Percentiles rank a stretch among this genome's conserved stretches.
These are phyloP conservation scores for Carassius gibelio DNA, from an alignment of 2,113 vertebrate species.

Conservation along the genomic window DNA sequence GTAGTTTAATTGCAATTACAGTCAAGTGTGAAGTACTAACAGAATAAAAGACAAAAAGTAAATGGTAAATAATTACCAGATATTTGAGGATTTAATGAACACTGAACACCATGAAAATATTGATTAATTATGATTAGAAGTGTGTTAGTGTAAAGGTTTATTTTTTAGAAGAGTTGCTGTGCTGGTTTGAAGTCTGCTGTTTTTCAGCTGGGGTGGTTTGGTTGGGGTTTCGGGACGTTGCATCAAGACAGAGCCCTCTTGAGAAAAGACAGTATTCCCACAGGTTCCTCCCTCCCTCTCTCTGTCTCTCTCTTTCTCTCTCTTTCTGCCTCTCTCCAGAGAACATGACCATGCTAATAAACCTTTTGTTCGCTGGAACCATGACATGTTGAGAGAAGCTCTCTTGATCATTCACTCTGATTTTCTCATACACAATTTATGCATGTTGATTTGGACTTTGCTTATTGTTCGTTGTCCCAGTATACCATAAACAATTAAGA, in stretches of 20 bases:
- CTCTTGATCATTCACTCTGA: background rate
- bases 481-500: slow-evolving; percentile 4
- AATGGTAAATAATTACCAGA: background rate
- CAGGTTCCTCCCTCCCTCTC: slow-evolving; percentile 47
- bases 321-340: slow-evolving; percentile 50
- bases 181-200: background rate
- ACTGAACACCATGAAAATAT: slow-evolving; percentile 8
- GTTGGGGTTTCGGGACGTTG: slow-evolving; percentile 1
- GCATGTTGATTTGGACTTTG: slow-evolving; percentile 27
- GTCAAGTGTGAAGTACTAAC: background rate
- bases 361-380: slow-evolving; percentile 48
- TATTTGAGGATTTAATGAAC: slow-evolving; percentile 19
- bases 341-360: slow-evolving; percentile 48
- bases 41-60: background rate
- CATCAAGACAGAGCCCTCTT: slow-evolving; percentile 41
- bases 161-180: slow-evolving; percentile 21
- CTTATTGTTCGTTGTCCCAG: slow-evolving; percentile 17
- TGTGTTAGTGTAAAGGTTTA: slow-evolving; percentile 24
- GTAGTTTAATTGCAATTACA: background rate
- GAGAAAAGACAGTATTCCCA: slow-evolving; percentile 40
- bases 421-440: background rate
- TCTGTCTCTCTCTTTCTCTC: slow-evolving; percentile 38
- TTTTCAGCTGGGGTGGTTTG: background rate
- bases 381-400: slow-evolving; percentile 34
- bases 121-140: background rate